Percentiles rank a stretch among this genome's conserved stretches.
phyloP scores from a whole-genome alignment of 35 echinoderm and acorn worm species.

The Eucidaris tribuloides region DNA sequence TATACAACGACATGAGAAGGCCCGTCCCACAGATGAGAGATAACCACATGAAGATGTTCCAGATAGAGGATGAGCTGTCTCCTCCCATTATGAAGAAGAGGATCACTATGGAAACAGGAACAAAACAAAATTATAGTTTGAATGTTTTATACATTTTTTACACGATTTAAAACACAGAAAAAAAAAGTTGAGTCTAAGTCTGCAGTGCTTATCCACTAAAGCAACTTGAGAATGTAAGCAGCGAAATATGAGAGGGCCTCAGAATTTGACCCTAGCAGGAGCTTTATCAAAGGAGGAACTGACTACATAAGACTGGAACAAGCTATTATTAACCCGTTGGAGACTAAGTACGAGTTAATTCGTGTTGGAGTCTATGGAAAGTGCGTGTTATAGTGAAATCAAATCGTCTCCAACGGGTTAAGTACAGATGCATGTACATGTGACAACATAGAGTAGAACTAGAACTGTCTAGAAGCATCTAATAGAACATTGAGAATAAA shows the following conservation, averaged over 20 bases:
- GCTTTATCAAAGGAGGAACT: too few relatives aligned
- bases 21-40: conserved; percentile 81
- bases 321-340: too few relatives aligned
- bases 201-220: neutral
- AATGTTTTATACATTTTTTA: neutral
- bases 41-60: conserved; percentile 90
- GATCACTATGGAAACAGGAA: conserved; percentile 12
- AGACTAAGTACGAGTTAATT: too few relatives aligned
- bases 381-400: neutral
- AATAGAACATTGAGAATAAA: too few relatives aligned
- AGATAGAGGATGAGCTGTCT: conserved; percentile 41
- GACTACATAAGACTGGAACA: neutral
- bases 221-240: too few relatives aligned
- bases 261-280: neutral
- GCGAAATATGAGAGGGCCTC: neutral
- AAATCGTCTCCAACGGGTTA: too few relatives aligned
- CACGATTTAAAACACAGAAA: too few relatives aligned
- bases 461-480: neutral
- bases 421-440: neutral
- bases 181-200: neutral
- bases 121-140: neutral
- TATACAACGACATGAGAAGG: conserved; percentile 80
- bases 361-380: too few relatives aligned
- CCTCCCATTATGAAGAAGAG: conserved; percentile 59
- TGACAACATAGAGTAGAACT: too few relatives aligned